Evolutionary conservation across 2,113 vertebrate species (phyloP), one percentile per base, ranked within the genome.

Genomic region (Grammomys surdaster): DNA sequence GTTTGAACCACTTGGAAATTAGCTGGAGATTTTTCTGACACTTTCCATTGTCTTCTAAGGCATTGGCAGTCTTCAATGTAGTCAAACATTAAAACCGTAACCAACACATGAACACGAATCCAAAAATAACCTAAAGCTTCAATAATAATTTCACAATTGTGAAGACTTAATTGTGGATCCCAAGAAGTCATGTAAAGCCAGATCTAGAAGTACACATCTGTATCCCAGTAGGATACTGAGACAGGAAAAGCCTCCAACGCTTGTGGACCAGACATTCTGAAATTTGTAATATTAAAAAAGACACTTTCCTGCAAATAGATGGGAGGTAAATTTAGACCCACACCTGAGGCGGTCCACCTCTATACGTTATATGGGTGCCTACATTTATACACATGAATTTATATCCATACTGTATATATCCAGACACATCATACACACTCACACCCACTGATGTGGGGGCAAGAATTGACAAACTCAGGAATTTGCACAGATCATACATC

Each of bases 31-130:
- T 91, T 93, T 93, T 51, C 40, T 78, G 67, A 75, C 5, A 82
- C 10, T 95, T 82, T 5, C 12, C 7, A 0, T 14, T 91, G 33
- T 93, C 19, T 93, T 89, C 88, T 93, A 94, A 89, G 87, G 89
- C 76, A 86, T 81, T 11, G 13, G 40, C 40, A 76, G n/a, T 91
- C 31, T 88, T 94, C 60, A 36, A 80, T 3, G 46, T 91, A 65
- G 85, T 3, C 31, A 69, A 92, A 76, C 54, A 88, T 81, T 31
- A 48, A 82, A 86, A 72, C 60, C 48, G 77, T 78, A 77, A 9
- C 76, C 40, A 69, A 87, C 31, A 63, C 48, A 70, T 67, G 10
- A 81, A 69, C 3, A 72, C 6, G 36, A 81, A 40, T 12, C 81
- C 51, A 92, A 77, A 16, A 72, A 8, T 89, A 89, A 78, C 11